phyloP scores from a whole-genome alignment of 2,888 invertebrate species.

The Drosophila aldrichi region DNA sequence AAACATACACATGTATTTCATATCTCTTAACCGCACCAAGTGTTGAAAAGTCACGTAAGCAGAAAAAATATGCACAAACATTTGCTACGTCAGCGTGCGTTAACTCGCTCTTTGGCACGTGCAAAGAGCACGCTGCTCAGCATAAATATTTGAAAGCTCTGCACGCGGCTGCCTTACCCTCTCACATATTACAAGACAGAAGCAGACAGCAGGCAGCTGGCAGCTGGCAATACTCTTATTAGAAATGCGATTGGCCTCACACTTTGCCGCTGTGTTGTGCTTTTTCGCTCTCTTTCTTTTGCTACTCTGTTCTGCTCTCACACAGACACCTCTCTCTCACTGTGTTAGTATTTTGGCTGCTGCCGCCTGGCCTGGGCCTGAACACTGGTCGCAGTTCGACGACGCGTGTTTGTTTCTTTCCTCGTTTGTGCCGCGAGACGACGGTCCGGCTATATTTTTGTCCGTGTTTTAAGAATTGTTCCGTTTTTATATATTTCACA shows the following conservation, averaged over 20 bases:
- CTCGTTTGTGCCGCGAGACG: conserved; percentile 76
- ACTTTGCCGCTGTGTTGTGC: conserved; percentile 11
- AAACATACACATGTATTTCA: not conserved
- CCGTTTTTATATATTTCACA: conserved; percentile 62
- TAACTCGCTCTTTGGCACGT: conserved; percentile 49
- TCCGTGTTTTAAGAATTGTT: conserved; percentile 71
- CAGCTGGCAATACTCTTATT: conserved; percentile 37
- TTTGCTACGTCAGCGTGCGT: conserved; percentile 41
- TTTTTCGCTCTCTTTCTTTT: conserved; percentile 29
- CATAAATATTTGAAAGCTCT: conserved; percentile 24
- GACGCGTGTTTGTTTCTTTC: conserved; percentile 75
- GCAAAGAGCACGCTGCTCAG: conserved; percentile 37
- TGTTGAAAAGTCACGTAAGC: conserved; percentile 61
- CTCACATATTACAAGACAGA: conserved; percentile 35
- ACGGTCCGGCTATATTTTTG: conserved; percentile 72
- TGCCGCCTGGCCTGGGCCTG: conserved; percentile 27
- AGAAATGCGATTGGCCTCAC: conserved; percentile 50
- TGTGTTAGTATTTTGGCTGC: conserved; percentile 57
- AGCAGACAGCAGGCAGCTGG: conserved; percentile 3
- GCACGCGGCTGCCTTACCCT: not conserved
- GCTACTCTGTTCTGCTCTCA: conserved; percentile 7
- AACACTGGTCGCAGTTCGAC: conserved; percentile 38
- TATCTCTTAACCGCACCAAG: conserved; percentile 22
- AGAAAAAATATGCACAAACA: conserved; percentile 57
- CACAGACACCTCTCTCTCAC: conserved; percentile 25